Evolutionary conservation across 2,113 vertebrate genomes (phyloP).

Genomic region (Hippocampus comes): DNA sequence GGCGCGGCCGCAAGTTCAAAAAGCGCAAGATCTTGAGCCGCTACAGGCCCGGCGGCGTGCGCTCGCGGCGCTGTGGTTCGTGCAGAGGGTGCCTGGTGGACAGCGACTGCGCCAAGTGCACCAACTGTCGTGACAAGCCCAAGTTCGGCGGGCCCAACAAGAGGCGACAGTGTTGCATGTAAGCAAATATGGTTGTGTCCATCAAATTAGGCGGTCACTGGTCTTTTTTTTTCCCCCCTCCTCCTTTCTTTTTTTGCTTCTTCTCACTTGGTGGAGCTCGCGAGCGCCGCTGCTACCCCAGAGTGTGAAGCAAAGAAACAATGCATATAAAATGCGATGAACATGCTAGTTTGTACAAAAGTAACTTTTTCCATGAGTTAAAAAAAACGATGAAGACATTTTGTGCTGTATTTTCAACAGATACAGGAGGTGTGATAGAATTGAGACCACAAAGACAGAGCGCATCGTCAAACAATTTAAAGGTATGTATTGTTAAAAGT

Average conservation of each 20-base stretch:
- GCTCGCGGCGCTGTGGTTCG: conserved; percentile 75
- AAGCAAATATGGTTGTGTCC: conserved; percentile 31
- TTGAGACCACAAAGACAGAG: conserved; percentile 76
- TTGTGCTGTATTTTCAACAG: conserved; percentile 57
- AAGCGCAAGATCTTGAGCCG: conserved; percentile 25
- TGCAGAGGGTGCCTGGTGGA: conserved; percentile 80
- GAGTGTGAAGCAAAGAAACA: neutral
- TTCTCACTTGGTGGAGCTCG: neutral
- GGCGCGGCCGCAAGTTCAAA: conserved; percentile 37
- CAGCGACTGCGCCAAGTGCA: conserved; percentile 81
- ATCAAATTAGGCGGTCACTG: too few species aligned
- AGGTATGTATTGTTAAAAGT: conserved; percentile 65
- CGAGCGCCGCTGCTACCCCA: neutral
- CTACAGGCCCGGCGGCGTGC: conserved; percentile 43
- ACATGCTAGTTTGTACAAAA: too few species aligned
- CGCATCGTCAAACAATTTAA: conserved; percentile 69
- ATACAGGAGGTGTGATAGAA: conserved; percentile 81
- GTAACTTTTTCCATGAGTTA: too few species aligned
- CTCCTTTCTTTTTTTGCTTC: too few species aligned
- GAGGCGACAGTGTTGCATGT: conserved; percentile 90
- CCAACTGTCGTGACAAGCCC: conserved; percentile 88
- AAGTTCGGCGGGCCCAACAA: conserved; percentile 91
- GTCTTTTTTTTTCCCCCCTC: too few species aligned
- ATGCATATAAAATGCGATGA: neutral
- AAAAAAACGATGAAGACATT: neutral